Evolutionary conservation across 2,888 invertebrate species (phyloP).

Genomic region (Itoplectis maculator): DNA sequence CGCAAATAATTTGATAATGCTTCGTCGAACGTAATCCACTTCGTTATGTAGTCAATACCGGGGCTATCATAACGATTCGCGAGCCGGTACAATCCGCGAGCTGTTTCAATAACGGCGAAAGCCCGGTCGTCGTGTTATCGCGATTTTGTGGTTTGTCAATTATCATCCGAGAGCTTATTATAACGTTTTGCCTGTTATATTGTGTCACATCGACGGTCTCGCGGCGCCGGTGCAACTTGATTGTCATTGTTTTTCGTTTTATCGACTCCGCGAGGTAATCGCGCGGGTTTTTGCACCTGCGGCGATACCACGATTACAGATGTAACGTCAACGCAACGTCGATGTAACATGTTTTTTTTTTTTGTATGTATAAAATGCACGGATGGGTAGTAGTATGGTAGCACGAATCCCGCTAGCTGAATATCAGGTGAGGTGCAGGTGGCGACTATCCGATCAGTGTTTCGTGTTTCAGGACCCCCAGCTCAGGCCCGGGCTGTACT

Average conservation of each 20-base stretch:
- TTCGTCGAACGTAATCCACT: conserved; percentile 1
- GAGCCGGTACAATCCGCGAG: background rate
- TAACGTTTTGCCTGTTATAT: conserved; percentile 21
- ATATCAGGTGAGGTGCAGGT: conserved; percentile 72
- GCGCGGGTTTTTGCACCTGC: background rate
- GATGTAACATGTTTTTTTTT: background rate
- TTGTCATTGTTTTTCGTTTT: background rate
- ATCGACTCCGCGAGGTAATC: too few relatives aligned
- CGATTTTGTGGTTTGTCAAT: conserved; percentile 31
- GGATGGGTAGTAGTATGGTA: conserved; percentile 71
- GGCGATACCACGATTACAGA: background rate
- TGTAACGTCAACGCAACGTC: background rate
- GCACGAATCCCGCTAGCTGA: conserved; percentile 63
- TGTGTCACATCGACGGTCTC: conserved; percentile 15
- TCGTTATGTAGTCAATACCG: conserved; percentile 7
- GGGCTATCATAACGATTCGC: conserved; percentile 2
- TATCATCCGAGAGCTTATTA: conserved; percentile 13
- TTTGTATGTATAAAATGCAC: conserved; percentile 4
- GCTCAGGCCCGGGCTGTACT: conserved; percentile 90
- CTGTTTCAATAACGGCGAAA: conserved; percentile 10
- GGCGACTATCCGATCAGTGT: conserved; percentile 77
- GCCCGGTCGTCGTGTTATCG: conserved; percentile 26
- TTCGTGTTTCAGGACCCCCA: conserved; percentile 86
- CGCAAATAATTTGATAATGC: background rate
- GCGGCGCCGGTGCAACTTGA: background rate